Evolutionary conservation across 2,797 vertebrate genomes (phyloP), one percentile per base, ranked within the genome.

Genomic region (Calcarius lapponicus): DNA sequence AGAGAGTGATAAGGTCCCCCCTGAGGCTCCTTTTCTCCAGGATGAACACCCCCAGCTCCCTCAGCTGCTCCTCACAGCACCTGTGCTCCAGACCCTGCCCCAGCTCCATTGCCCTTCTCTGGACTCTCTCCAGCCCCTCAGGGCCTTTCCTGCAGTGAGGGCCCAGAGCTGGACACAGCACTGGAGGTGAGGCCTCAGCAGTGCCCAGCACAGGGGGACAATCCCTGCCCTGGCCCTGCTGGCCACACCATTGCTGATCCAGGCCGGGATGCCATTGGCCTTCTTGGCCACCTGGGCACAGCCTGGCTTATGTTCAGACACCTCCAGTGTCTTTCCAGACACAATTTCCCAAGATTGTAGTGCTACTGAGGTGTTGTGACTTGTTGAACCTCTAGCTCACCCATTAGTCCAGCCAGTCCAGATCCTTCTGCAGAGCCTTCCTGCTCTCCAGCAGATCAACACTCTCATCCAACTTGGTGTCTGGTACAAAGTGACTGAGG

Each of bases 41-140:
- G 0, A 1, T 14, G 15, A 79, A 61, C 0, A 61, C 0, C 10
- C 28, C 12, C 48, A 67, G 61, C 10, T 61, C 43, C 32, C 28
- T 56, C 74, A 80, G 48, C 10, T 11, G 6, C 21, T 62, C 36
- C 20, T 50, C 38, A 38, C n/a, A 51, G 56, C 0, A 25, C 40
- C 13, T 40, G 34, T 66, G 53, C 43, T 54, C 67, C 47, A 66
- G 13, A 29, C 11, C 26, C 34, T 60, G 34, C 22, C 16, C 34
- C 38, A 90, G 45, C 66, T 48, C 47, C 2, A 0, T 0, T 36
- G 10, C 13, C 47, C 34, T 85, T 73, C 61, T 80, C 74, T 85
- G 74, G 3, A 29, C 54, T 36, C 6, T 0, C 42, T 67, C 7
- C 81, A 85, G 40, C 54, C 0, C 32, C 74, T 73, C 60, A 42